Conservation (phyloP, 1,140 invertebrate genomes). For the Macrobrachium rosenbergii region DNA sequence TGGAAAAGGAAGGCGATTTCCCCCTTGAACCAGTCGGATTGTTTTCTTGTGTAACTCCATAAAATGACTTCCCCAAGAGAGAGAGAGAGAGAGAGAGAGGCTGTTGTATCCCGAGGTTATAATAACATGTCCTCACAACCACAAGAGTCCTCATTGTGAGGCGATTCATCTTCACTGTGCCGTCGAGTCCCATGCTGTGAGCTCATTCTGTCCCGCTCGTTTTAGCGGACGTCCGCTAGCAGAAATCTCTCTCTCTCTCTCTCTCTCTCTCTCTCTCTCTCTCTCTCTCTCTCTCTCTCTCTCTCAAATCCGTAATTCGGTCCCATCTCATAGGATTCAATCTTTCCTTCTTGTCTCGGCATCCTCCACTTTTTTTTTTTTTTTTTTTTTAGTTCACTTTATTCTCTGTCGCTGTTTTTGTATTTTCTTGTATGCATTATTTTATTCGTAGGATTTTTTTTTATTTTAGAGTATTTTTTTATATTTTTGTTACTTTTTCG, state of each 20-base stretch:
- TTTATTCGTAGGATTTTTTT: not conserved
- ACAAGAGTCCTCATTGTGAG: too few relatives aligned
- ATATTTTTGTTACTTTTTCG: not conserved
- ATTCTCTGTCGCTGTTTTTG: conserved; percentile 27
- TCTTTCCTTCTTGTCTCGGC: not conserved
- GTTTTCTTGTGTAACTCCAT: too few relatives aligned
- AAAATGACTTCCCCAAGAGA: too few relatives aligned
- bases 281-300: conserved; percentile 34
- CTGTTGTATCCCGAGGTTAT: too few relatives aligned
- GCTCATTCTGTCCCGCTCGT: too few relatives aligned
- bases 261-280: conserved; percentile 16
- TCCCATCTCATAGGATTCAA: not conserved
- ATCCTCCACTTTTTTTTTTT: not conserved
- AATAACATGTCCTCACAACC: too few relatives aligned
- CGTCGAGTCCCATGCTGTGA: too few relatives aligned
- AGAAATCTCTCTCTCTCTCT: conserved; percentile 3
- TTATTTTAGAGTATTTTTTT: not conserved
- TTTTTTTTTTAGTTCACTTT: conserved; percentile 18
- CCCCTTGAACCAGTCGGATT: too few relatives aligned
- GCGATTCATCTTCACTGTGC: too few relatives aligned
- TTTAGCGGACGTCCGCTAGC: too few relatives aligned
- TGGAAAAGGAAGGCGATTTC: too few relatives aligned
- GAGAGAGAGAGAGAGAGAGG: too few relatives aligned
- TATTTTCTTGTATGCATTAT: not conserved
- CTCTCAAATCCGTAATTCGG: not conserved